Evolutionary conservation across 2,888 invertebrate genomes (phyloP).

Genomic region (Lasioglossum villosulum): DNA sequence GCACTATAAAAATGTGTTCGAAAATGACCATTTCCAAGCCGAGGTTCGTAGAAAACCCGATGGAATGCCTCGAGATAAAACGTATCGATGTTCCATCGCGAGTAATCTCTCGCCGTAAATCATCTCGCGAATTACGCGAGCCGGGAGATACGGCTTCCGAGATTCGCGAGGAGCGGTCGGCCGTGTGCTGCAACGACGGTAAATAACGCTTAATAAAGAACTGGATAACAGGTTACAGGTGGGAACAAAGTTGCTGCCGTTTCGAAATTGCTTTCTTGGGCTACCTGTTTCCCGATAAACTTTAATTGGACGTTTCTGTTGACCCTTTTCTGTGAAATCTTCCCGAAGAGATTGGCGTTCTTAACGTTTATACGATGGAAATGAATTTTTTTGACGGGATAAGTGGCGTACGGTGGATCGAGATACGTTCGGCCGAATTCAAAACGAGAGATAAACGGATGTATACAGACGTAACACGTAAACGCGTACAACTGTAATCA

Average conservation of each 20-base stretch:
- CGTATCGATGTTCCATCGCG: conserved; percentile 39
- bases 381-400: background rate
- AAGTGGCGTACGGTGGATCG: background rate
- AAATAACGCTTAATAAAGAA: conserved; percentile 42
- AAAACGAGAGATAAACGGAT: background rate
- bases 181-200: conserved; percentile 21
- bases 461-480: background rate
- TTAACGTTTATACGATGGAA: background rate
- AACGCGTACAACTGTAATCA: background rate
- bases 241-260: conserved; percentile 30
- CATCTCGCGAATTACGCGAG: conserved; percentile 39
- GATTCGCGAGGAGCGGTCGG: conserved; percentile 14
- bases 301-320: conserved; percentile 38
- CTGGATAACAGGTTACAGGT: conserved; percentile 24
- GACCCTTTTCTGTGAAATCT: conserved; percentile 1
- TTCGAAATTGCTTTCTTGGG: conserved; percentile 18
- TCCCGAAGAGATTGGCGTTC: background rate
- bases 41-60: background rate
- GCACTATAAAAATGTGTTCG: background rate
- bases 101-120: conserved; percentile 37
- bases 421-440: background rate
- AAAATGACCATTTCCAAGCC: background rate
- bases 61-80: conserved; percentile 23
- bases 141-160: conserved; percentile 5
- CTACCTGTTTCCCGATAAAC: conserved; percentile 40